Evolutionary conservation across 1,140 invertebrate genomes (phyloP), one percentile per base, ranked within the genome.

Genomic region (Nylanderia fulva): DNA sequence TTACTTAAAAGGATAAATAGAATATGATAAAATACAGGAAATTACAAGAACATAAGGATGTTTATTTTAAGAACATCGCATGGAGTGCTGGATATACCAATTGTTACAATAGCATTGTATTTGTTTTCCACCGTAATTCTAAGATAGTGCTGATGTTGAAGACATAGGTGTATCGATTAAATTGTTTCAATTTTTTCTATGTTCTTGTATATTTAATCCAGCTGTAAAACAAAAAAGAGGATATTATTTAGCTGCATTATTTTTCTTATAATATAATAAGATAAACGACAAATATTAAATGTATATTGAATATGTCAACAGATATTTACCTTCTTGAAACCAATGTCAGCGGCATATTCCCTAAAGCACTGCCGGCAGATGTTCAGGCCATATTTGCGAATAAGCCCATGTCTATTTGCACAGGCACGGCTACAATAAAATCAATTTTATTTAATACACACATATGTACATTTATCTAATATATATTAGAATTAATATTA

Each of bases 341-440:
- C 99, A 96, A 99, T 99, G 93, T 99, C 98, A 92, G 96, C 96
- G 86, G 99, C 98, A 95, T 99, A 99, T 94, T 99, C 98, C 95
- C 99, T 97, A 96, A 99, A 99, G 95, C 99, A 99, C 95, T 99
- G 98, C 94, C 99, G 96, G 96, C 99, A 99, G 90, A 99, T 97
- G 95, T 99, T 99, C 74, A 99, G 95, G 29, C 98, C 98, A 95
- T 99, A 99, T 96, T 99, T 99, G 86, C 99, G 96, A 93, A 99
- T 99, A 56, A 99, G 95, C 94, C 99, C 99, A 95, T 99, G 99
- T 92, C 97, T 97, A 94, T 99, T 99, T 58, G 98, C 98, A 95
- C 99, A 99, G 52, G 99, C 98, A 88, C 99, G 98, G 96, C 99
- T 99, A 93, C 88, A 97, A 96, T 82, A 91, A 91, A 93, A 95